These are phyloP conservation scores for Salvelinus fontinalis DNA, from an alignment of 2,113 vertebrate species.

Conservation along the genomic window DNA sequence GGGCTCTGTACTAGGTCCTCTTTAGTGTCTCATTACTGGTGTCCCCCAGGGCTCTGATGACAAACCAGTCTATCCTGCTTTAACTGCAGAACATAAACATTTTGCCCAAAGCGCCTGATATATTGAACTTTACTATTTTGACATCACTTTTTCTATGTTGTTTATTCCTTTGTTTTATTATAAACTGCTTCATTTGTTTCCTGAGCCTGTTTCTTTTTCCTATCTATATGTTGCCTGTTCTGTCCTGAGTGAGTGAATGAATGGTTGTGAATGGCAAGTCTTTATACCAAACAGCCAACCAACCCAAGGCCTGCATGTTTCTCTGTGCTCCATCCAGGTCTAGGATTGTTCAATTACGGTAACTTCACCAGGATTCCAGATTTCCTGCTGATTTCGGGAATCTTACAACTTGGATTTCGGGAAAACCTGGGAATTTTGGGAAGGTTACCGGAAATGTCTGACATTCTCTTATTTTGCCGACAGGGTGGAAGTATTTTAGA, in stretches of 20 bases:
- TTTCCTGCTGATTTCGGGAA: no score
- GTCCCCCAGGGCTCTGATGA: no score
- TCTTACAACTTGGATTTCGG: no score
- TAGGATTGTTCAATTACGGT: no score
- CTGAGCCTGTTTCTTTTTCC: conserved; percentile 50
- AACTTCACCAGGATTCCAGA: no score
- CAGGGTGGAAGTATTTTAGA: background rate
- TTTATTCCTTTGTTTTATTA: conserved; percentile 27
- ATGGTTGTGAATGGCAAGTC: conserved; percentile 54
- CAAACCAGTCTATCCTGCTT: no score
- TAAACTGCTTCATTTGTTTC: conserved; percentile 41
- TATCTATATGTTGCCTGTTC: conserved; percentile 26
- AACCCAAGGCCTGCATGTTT: conserved; percentile 69
- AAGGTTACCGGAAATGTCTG: no score
- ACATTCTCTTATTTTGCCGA: no score
- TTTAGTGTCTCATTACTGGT: no score
- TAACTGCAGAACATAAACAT: background rate
- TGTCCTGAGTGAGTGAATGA: conserved; percentile 48
- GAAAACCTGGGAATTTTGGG: no score
- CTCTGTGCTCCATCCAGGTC: conserved; percentile 45
- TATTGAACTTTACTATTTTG: background rate
- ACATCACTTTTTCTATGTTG: background rate
- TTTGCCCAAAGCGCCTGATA: background rate
- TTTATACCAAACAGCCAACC: conserved; percentile 65
- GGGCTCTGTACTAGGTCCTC: no score